Evolutionary conservation across 2,113 vertebrate genomes (phyloP).

Genomic region (Mungos mungo): DNA sequence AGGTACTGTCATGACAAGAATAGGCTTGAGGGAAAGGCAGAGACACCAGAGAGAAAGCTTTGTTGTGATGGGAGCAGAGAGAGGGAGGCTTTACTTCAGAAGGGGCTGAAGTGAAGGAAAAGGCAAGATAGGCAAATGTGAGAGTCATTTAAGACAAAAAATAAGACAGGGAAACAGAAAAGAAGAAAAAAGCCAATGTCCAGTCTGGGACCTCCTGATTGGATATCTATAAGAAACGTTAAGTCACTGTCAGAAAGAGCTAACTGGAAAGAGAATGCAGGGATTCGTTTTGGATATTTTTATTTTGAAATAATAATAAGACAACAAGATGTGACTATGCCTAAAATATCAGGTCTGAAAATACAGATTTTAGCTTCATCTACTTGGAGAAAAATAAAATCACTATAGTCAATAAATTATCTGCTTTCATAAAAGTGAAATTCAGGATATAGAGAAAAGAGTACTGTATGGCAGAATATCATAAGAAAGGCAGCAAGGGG

Average conservation of each 20-base stretch:
- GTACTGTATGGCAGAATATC: not conserved
- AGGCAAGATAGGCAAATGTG: not conserved
- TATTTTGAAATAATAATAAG: not conserved
- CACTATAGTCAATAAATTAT: not conserved
- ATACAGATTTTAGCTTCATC: not conserved
- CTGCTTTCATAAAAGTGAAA: not conserved
- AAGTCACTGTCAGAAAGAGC: not conserved
- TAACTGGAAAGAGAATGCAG: not conserved
- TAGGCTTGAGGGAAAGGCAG: not conserved
- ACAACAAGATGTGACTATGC: not conserved
- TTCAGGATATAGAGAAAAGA: not conserved
- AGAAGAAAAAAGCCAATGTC: not conserved
- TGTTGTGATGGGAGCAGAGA: not conserved
- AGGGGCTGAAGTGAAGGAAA: not conserved
- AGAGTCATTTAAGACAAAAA: not conserved
- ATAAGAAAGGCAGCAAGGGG: not conserved
- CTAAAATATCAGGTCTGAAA: not conserved
- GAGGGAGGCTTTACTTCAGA: not conserved
- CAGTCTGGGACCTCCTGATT: not conserved
- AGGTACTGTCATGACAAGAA: not conserved
- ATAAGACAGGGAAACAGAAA: not conserved
- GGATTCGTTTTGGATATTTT: not conserved
- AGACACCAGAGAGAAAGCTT: not conserved
- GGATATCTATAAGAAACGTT: not conserved
- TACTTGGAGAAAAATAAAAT: not conserved